A percentile compares a stretch with the other conserved stretches of the same genome.
Conservation (phyloP, 2,797 vertebrate genomes). For the Falco concolor region DNA sequence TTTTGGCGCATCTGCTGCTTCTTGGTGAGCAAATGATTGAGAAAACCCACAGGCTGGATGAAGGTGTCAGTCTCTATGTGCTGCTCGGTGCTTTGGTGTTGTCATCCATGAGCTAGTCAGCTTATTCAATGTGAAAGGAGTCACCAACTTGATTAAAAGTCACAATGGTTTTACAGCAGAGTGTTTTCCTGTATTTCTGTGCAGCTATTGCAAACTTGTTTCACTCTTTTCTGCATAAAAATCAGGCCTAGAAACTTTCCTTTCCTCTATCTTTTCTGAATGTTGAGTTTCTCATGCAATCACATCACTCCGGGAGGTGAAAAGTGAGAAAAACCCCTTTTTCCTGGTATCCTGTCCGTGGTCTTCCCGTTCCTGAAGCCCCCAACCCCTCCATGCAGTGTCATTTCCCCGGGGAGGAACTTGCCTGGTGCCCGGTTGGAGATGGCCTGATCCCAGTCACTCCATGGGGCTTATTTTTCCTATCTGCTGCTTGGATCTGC, state of each 20-base stretch:
- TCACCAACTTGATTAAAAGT: background rate
- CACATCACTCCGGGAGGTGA: background rate
- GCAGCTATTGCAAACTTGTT: background rate
- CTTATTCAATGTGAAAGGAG: background rate
- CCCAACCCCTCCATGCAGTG: background rate
- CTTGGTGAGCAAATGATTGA: background rate
- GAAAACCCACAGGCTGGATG: background rate
- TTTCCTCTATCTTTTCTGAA: background rate
- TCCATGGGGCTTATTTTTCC: background rate
- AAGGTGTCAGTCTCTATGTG: background rate
- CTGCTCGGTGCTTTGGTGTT: background rate
- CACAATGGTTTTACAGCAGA: background rate
- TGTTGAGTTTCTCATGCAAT: background rate
- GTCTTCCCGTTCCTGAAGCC: fast-evolving
- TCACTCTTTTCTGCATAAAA: background rate
- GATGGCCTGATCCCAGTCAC: background rate
- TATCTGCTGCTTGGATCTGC: background rate
- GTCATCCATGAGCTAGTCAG: background rate
- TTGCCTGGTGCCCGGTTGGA: background rate
- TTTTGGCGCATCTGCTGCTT: background rate
- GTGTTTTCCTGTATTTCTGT: background rate
- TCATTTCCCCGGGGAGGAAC: background rate
- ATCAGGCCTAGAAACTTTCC: background rate
- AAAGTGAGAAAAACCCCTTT: background rate
- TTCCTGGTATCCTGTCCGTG: background rate